phyloP scores from a whole-genome alignment of 2,797 vertebrate species.

The Mus caroli region DNA sequence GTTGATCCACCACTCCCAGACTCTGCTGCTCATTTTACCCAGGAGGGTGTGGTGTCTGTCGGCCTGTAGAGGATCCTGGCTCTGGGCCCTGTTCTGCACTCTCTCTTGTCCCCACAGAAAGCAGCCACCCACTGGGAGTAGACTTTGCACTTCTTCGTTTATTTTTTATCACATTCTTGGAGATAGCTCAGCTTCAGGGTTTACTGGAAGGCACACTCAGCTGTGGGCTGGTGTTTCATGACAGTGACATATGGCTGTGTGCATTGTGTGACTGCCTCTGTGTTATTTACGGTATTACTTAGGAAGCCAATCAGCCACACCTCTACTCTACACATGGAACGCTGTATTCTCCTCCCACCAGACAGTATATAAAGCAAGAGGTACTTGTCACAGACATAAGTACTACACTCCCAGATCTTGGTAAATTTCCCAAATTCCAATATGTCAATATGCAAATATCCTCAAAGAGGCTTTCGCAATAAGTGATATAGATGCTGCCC shows the following conservation, averaged over 20 bases:
- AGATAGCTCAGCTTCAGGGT: not conserved
- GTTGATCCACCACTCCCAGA: not conserved
- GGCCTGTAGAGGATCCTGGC: not conserved
- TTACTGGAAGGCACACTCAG: not conserved
- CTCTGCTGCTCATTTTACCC: not conserved
- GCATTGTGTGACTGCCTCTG: not conserved
- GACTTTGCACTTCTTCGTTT: not conserved
- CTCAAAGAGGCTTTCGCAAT: not conserved
- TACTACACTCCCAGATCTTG: slow-evolving; percentile 7
- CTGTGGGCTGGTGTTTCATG: not conserved
- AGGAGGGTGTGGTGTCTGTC: not conserved
- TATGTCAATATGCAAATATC: not conserved
- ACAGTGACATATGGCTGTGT: not conserved
- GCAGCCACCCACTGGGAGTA: not conserved
- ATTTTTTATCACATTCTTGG: slow-evolving; percentile 1
- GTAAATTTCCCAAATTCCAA: not conserved
- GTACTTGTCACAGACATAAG: not conserved
- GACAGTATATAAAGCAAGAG: not conserved
- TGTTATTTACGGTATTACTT: slow-evolving; percentile 59
- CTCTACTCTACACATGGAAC: slow-evolving; percentile 27
- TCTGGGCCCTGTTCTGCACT: not conserved
- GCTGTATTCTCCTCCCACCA: not conserved
- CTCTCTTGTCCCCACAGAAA: not conserved
- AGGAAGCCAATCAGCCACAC: slow-evolving; percentile 59
- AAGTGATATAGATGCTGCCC: slow-evolving; percentile 23